Base-by-base conservation (phyloP, 2,797 vertebrate species). In the Pampus argenteus region DNA sequence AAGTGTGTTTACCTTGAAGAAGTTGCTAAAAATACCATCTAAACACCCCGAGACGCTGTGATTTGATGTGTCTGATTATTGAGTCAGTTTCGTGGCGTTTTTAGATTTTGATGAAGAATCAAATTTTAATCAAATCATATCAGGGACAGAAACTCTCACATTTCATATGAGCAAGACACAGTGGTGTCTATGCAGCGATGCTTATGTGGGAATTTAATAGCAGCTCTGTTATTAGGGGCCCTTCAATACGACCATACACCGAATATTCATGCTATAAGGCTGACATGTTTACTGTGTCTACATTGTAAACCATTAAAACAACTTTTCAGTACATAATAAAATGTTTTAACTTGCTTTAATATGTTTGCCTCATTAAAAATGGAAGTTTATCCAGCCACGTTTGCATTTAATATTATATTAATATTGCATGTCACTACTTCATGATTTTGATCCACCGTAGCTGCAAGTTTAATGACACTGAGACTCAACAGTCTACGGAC, bases 391-490 rank as follows among this genome's bases (percentile, higher is more conserved):
- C 59, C 17, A 20, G 22, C 11, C 28, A 26, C 2, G 13, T 42
- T 44, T 54, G 59, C 52, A 6, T 51, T 64, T 29, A 58, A 25
- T 62, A 65, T 70, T 49, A n/a, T 76, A 74, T 78, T 74, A 79
- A 65, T 67, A 60, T 51, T 64, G 36, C 34, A 69, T 76, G 73
- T 68, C 20, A 5, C 3, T 40, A 67, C 69, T 61, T 87, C 80
- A 63, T 26, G 71, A 77, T 62, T 58, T 68, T 74, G 60, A 80
- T 85, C 75, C 23, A 20, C 42, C n/a, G 58, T 66, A 51, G 67
- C 64, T 59, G 77, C 79, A 42, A 66, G 70, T 78, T 84, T 89
- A 88, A 89, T 71, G 78, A 81, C 84, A 75, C 75, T 1, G 18
- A 23, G 63, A 59, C 78, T 79, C 82, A 84, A 86, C 74, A 28